Percentiles rank a stretch among this genome's conserved stretches.
Evolutionary conservation across 1,140 invertebrate species (phyloP).

Genomic region (Steinernema feltiae): DNA sequence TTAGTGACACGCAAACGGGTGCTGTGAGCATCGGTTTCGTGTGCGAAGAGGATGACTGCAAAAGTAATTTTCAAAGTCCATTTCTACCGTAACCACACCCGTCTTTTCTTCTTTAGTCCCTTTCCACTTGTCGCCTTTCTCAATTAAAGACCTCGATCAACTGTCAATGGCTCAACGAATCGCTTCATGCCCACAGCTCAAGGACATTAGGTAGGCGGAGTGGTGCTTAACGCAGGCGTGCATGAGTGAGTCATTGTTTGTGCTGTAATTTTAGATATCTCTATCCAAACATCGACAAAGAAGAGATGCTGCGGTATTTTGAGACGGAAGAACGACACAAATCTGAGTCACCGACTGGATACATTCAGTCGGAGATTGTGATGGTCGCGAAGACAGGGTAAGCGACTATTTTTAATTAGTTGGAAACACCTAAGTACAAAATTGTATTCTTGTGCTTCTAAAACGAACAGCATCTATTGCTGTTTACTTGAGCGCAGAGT

Average conservation of each 20-base stretch:
- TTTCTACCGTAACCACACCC: constrained; percentile 12
- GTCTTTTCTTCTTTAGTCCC: too few relatives aligned
- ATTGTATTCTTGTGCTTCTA: not conserved
- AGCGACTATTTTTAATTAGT: not conserved
- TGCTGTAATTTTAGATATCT: constrained; percentile 40
- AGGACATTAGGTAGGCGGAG: constrained; percentile 49
- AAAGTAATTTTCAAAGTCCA: constrained; percentile 27
- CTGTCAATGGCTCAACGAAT: constrained; percentile 55
- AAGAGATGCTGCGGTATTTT: constrained; percentile 54
- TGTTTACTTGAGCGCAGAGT: too few relatives aligned
- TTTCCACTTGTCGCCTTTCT: constrained; percentile 56
- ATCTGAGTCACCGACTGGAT: constrained; percentile 48
- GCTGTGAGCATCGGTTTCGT: constrained; percentile 57
- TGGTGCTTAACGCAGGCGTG: too few relatives aligned
- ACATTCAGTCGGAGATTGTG: constrained; percentile 57
- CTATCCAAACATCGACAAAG: constrained; percentile 56
- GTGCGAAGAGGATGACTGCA: constrained; percentile 54
- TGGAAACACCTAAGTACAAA: not conserved
- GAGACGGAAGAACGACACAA: constrained; percentile 51
- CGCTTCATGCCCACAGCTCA: constrained; percentile 52
- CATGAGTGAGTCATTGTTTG: too few relatives aligned
- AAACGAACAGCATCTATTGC: too few relatives aligned
- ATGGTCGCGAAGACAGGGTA: constrained; percentile 57
- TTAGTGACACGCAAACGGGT: constrained; percentile 57
- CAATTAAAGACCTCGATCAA: constrained; percentile 57